Conservation (phyloP, 2,113 vertebrate genomes). For the Parus major region DNA sequence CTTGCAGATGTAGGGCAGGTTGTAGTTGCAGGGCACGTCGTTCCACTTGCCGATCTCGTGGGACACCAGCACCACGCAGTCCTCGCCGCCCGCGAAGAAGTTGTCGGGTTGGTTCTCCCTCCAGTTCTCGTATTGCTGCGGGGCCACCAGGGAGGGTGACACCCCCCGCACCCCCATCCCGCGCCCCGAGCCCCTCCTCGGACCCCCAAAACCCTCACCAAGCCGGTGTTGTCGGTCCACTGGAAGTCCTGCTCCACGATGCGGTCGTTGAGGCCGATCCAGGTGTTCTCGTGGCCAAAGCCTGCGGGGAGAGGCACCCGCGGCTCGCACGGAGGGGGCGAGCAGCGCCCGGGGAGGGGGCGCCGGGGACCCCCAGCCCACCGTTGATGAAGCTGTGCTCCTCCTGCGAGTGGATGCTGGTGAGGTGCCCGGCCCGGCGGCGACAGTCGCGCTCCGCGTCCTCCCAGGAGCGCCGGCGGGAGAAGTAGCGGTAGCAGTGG, state of each 20-base stretch:
- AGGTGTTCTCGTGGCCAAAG: constrained; percentile 93
- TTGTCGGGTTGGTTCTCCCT: constrained; percentile 96
- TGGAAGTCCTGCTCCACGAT: constrained; percentile 97
- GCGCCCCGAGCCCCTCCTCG: rapidly evolving
- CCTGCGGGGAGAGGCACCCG: constrained; percentile 62
- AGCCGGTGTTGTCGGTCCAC: constrained; percentile 91
- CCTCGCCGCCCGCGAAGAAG: constrained; percentile 95
- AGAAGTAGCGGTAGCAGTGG: constrained; percentile 90
- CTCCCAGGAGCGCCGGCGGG: constrained; percentile 92
- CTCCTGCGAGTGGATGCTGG: constrained; percentile 85
- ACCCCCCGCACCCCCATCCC: rapidly evolving
- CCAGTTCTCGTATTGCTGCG: constrained; percentile 97
- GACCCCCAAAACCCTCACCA: constrained; percentile 74
- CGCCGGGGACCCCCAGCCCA: background rate
- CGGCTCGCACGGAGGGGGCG: rapidly evolving
- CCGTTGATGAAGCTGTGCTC: constrained; percentile 89
- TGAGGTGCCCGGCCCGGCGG: constrained; percentile 85
- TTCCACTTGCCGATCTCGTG: constrained; percentile 96
- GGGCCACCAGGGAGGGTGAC: background rate
- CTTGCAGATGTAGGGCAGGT: constrained; percentile 97
- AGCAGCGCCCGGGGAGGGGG: background rate
- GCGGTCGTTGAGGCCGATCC: constrained; percentile 95
- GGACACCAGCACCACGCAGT: constrained; percentile 95
- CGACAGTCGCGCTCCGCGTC: constrained; percentile 92
- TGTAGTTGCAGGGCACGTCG: constrained; percentile 98